Evolutionary conservation across 35 echinoderm and acorn worm species (phyloP).

Genomic region (Nesometra sesokonis): DNA sequence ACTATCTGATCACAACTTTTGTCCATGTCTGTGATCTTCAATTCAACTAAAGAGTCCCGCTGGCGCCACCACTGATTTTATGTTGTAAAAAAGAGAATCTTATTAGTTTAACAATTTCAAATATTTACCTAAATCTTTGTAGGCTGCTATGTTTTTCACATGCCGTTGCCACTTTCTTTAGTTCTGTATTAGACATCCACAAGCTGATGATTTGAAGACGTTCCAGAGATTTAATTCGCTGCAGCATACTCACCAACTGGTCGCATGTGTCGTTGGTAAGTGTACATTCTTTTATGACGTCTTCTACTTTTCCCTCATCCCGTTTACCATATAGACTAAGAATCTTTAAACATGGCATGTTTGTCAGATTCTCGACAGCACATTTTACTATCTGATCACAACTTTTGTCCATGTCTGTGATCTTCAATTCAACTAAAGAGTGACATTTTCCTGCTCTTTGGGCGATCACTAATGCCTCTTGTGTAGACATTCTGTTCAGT

Average conservation of each 20-base stretch:
- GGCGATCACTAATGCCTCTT: not conserved
- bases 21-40: not conserved
- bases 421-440: not conserved
- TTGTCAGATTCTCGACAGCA: not conserved
- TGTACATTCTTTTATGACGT: not conserved
- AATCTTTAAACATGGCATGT: not conserved
- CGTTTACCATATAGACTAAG: not conserved
- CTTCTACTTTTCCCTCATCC: not conserved
- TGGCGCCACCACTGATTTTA: too few species aligned
- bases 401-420: not conserved
- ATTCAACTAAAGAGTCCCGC: not conserved
- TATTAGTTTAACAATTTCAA: too few species aligned
- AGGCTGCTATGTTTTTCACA: not conserved
- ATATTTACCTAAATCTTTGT: not conserved
- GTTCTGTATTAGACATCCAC: not conserved
- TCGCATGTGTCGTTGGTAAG: not conserved
- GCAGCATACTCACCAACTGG: not conserved
- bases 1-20: not conserved
- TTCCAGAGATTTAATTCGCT: not conserved
- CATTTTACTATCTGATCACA: not conserved
- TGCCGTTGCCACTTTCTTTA: not conserved
- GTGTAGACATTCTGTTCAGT: not conserved
- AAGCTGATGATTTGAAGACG: not conserved
- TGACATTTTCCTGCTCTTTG: not conserved
- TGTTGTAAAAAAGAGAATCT: too few species aligned